Evolutionary conservation across 2,797 vertebrate genomes (phyloP), one percentile per base, ranked within the genome.

Genomic region (Chaenodraco wilsoni): DNA sequence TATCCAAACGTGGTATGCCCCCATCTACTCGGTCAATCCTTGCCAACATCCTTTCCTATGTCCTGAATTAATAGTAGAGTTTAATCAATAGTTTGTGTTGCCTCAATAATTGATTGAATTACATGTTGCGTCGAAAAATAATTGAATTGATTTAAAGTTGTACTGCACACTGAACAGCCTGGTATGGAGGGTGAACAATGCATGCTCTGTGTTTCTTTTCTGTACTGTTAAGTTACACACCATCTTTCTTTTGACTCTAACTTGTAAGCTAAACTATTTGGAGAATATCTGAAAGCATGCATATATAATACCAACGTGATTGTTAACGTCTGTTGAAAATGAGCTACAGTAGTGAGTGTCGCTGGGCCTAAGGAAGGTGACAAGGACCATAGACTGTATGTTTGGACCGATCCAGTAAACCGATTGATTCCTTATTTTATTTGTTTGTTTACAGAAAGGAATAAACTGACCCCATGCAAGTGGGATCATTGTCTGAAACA

Each of bases 201-300:
- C n/a, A 46, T 23, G 17, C 2, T 19, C 10, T 50, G 16, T 43
- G 10, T 61, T 64, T 1, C 17, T 43, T 59, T 23, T 9, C 48
- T 73, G 14, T 45, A 63, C 76, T 44, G 27, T 62, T 17, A 54
- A 65, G 17, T 27, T 43, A 27, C 55, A 17, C 31, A 52, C 21
- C 15, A 5, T 33, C 23, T 54, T 57, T 45, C 15, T 73, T 63
- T 59, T 51, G 43, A 11, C n/a, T 40, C 44, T 73, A 40, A 37
- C 88, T 91, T 85, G 84, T 65, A 78, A 67, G 68, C 92, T 89
- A 82, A 92, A 88, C 82, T 86, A 77, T 93, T 93, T 94, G 83
- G 91, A 91, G 88, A 92, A 89, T 89, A 87, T 84, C 91, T 91
- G 90, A 94, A 90, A 85, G 83, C 85, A 87, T 80, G 89, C 87